A percentile compares a stretch with the other conserved stretches of the same genome.
Evolutionary conservation across 1,140 invertebrate genomes (phyloP).

Genomic region (Magallana gigas): DNA sequence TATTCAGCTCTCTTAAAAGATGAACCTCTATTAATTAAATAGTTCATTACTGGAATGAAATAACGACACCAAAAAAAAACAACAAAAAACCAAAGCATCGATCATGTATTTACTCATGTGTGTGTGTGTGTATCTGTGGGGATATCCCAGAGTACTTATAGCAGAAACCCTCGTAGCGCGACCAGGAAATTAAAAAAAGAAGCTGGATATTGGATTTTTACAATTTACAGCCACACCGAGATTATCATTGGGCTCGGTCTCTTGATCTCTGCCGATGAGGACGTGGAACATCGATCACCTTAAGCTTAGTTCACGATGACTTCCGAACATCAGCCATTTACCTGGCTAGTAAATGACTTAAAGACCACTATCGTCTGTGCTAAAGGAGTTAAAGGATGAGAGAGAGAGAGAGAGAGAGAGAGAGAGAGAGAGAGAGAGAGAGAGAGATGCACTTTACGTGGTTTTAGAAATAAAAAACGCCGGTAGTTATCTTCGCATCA

Average conservation of each 20-base stretch:
- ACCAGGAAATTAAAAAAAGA: conserved; percentile 22
- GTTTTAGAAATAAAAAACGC: no score
- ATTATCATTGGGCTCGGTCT: conserved; percentile 5
- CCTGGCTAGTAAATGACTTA: no score
- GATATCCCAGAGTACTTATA: not conserved
- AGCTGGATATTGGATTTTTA: conserved; percentile 5
- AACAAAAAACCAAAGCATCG: not conserved
- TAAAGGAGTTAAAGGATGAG: no score
- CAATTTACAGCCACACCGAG: conserved; percentile 15
- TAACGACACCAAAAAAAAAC: no score
- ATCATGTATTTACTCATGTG: not conserved
- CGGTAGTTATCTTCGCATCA: no score
- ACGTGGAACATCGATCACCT: no score
- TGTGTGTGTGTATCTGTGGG: not conserved
- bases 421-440: no score
- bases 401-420: no score
- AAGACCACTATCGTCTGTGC: no score
- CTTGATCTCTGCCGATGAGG: not conserved
- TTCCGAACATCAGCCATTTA: no score
- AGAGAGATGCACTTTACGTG: no score
- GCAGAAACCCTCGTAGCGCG: not conserved
- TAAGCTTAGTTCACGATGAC: no score
- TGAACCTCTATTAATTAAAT: not conserved
- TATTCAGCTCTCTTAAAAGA: not conserved
- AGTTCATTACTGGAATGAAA: not conserved